These are phyloP conservation scores for Phalacrocorax aristotelis DNA, from an alignment of 2,113 vertebrate genomes.

Conservation along the genomic window DNA sequence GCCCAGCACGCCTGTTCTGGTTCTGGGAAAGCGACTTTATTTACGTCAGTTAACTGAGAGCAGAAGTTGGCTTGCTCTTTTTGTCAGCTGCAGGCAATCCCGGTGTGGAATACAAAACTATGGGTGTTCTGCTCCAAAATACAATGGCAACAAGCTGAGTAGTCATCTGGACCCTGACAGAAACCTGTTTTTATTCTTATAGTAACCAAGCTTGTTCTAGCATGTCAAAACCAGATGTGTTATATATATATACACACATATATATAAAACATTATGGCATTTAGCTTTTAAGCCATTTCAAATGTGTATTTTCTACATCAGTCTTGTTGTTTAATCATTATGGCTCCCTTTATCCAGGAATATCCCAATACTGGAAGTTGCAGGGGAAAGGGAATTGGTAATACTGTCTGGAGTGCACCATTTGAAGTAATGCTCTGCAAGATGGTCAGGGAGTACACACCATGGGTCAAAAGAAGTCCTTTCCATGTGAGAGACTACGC, in stretches of 20 bases:
- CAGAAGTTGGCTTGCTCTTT: slow-evolving; percentile 14
- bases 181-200: slow-evolving; percentile 37
- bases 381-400: neutral
- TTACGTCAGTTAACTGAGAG: neutral
- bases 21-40: neutral
- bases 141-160: slow-evolving; percentile 70
- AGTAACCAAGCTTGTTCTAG: neutral
- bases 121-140: slow-evolving; percentile 66
- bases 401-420: neutral
- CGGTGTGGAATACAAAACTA: slow-evolving; percentile 64
- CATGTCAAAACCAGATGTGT: neutral
- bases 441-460: neutral
- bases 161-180: slow-evolving; percentile 73
- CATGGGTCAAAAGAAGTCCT: neutral
- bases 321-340: neutral
- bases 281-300: neutral
- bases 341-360: neutral
- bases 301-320: neutral
- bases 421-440: neutral
- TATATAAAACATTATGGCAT: neutral
- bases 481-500: neutral
- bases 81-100: slow-evolving; percentile 64
- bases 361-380: neutral
- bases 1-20: neutral
- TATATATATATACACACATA: too few relatives aligned